phyloP scores from a whole-genome alignment of 2,888 invertebrate species.

The Halocaridina rubra region DNA sequence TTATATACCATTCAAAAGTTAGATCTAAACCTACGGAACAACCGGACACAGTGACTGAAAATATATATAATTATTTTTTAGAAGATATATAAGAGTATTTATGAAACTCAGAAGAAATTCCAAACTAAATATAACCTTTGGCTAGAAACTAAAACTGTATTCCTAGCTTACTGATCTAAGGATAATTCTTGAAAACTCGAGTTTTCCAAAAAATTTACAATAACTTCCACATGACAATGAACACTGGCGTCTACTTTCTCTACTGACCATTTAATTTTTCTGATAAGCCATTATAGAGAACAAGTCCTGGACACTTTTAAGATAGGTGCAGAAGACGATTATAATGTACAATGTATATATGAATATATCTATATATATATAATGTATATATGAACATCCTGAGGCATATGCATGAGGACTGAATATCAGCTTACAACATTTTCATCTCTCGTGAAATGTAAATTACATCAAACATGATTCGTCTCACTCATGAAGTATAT shows the following conservation, averaged over 20 bases:
- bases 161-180: slow-evolving; percentile 33
- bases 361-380: slow-evolving; percentile 12
- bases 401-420: slow-evolving; percentile 22
- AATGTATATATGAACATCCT: slow-evolving; percentile 33
- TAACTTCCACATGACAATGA: too few relatives aligned
- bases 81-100: slow-evolving; percentile 1
- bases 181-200: too few relatives aligned
- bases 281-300: too few relatives aligned
- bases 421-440: not conserved
- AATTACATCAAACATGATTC: too few relatives aligned
- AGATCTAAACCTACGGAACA: not conserved
- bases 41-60: not conserved
- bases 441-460: not conserved
- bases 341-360: not conserved
- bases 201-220: too few relatives aligned
- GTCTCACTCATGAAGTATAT: too few relatives aligned
- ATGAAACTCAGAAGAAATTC: slow-evolving; percentile 11
- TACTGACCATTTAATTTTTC: too few relatives aligned
- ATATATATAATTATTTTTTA: not conserved
- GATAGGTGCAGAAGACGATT: not conserved
- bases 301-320: too few relatives aligned
- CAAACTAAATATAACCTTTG: slow-evolving; percentile 56
- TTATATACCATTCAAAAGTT: not conserved
- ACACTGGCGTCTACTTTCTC: too few relatives aligned
- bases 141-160: slow-evolving; percentile 53